Evolutionary conservation across 1,140 invertebrate species (phyloP).

Genomic region (Temnothorax nylanderi): DNA sequence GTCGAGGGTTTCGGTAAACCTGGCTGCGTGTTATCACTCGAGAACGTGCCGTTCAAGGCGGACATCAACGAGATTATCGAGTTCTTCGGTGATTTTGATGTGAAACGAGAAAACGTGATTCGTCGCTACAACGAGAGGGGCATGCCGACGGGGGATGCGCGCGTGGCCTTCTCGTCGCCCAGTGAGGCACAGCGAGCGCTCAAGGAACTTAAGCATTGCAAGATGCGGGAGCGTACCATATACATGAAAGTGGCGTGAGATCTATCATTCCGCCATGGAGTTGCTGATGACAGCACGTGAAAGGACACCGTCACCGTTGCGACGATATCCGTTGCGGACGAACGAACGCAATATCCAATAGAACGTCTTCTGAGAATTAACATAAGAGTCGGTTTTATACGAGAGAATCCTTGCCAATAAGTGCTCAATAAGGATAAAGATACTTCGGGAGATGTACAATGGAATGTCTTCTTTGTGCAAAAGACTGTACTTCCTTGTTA

Average conservation of each 20-base stretch:
- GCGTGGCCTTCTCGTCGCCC: constrained; percentile 92
- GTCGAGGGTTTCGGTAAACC: constrained; percentile 90
- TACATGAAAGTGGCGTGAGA: constrained; percentile 85
- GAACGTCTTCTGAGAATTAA: constrained; percentile 2
- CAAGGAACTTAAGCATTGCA: constrained; percentile 86
- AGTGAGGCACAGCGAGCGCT: constrained; percentile 92
- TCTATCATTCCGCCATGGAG: not conserved
- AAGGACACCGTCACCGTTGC: not conserved
- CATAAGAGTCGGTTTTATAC: constrained; percentile 9
- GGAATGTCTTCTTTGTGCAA: not conserved
- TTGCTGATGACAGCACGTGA: not conserved
- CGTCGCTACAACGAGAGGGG: constrained; percentile 93
- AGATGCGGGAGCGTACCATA: constrained; percentile 87
- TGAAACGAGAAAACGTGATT: constrained; percentile 92
- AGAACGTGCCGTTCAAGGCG: constrained; percentile 95
- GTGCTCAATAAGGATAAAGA: not conserved
- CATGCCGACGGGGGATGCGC: constrained; percentile 95
- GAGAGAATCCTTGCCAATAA: not conserved
- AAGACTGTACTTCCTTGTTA: constrained; percentile 21
- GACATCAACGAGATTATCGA: constrained; percentile 94
- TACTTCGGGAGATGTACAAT: not conserved
- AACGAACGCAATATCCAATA: constrained; percentile 8
- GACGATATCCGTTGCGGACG: not conserved
- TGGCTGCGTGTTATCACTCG: constrained; percentile 93
- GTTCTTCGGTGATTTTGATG: constrained; percentile 93